These are phyloP conservation scores for Orbicella faveolata DNA, from an alignment of 64 coral and sea anemone genomes.

Conservation along the genomic window DNA sequence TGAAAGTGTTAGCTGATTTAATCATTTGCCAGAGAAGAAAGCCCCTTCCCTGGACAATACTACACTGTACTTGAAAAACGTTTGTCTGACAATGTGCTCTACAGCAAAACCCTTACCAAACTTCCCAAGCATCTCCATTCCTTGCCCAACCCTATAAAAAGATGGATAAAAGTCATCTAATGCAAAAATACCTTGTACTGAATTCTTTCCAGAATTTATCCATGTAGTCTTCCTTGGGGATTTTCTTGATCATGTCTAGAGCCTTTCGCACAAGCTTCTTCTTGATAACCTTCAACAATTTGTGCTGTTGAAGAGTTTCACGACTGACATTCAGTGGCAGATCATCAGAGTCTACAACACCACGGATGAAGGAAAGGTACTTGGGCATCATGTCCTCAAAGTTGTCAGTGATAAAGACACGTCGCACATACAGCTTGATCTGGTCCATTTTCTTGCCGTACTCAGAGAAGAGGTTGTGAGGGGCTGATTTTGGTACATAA, in stretches of 20 bases:
- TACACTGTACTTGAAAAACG: no score
- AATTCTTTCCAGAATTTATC: conserved; percentile 99
- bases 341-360: conserved; percentile 98
- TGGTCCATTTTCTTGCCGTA: conserved; percentile 97
- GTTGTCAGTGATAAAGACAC: conserved; percentile 99
- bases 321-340: conserved; percentile 94
- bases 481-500: conserved; percentile 85
- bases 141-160: neutral
- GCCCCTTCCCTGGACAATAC: no score
- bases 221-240: conserved; percentile 98
- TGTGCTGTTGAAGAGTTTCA: conserved; percentile 97
- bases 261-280: conserved; percentile 98
- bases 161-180: neutral
- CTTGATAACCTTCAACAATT: conserved; percentile 95
- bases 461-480: conserved; percentile 82
- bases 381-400: conserved; percentile 99
- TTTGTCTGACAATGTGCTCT: no score
- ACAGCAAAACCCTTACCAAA: no score
- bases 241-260: conserved; percentile 99
- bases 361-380: conserved; percentile 84
- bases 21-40: no score
- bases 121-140: neutral
- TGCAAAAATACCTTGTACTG: conserved; percentile 82
- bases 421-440: conserved; percentile 97
- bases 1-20: no score